Evolutionary conservation across 1,140 invertebrate species (phyloP).

Genomic region (Pseudachorutes palmiensis): DNA sequence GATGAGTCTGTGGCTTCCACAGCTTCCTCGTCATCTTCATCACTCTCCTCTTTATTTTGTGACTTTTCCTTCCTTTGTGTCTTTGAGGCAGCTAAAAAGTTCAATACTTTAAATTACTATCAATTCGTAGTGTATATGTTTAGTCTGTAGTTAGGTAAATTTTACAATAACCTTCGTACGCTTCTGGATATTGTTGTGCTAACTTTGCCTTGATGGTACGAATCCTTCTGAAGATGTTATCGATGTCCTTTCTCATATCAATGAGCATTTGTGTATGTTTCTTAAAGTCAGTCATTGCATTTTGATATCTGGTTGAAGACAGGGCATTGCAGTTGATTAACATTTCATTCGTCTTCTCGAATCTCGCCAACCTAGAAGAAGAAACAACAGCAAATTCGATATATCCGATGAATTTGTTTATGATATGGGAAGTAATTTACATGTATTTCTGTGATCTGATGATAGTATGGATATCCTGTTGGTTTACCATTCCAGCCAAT

Average conservation of each 20-base stretch:
- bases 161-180: conserved; percentile 53
- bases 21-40: conserved; percentile 24
- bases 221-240: conserved; percentile 53
- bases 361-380: conserved; percentile 77
- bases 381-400: too few relatives aligned
- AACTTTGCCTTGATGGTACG: conserved; percentile 70
- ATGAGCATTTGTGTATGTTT: conserved; percentile 70
- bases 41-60: conserved; percentile 25
- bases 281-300: conserved; percentile 74
- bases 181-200: conserved; percentile 73
- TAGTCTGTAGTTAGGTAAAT: not conserved
- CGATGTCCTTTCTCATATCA: conserved; percentile 57
- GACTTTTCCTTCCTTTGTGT: conserved; percentile 29
- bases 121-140: not conserved
- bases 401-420: too few relatives aligned
- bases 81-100: conserved; percentile 22
- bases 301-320: conserved; percentile 68
- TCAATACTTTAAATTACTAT: not conserved
- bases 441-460: conserved; percentile 87
- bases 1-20: not conserved
- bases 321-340: conserved; percentile 86
- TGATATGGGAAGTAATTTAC: too few relatives aligned
- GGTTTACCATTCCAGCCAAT: conserved; percentile 78
- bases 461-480: conserved; percentile 80
- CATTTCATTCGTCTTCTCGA: conserved; percentile 98